Evolutionary conservation across 2,113 vertebrate genomes (phyloP).

Genomic region (Benitochromis conjunctus): DNA sequence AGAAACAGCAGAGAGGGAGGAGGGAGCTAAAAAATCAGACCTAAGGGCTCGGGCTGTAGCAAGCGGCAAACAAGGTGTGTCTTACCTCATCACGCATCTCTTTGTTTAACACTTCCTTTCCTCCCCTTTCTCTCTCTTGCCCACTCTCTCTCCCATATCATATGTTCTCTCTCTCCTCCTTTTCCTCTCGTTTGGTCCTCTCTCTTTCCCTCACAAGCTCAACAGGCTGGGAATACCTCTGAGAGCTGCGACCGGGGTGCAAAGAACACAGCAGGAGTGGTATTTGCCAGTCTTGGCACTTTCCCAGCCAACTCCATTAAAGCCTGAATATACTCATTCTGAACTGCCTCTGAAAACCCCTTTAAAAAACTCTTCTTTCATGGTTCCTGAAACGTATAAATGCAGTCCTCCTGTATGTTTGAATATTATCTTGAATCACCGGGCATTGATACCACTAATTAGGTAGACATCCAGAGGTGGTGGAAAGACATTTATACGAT

Average conservation of each 20-base stretch:
- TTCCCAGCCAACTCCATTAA: constrained; percentile 35
- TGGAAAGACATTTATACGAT: neutral
- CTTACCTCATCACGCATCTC: constrained; percentile 40
- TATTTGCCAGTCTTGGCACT: constrained; percentile 37
- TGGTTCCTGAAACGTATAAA: neutral
- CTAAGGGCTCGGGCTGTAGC: constrained; percentile 26
- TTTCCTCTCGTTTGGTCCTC: constrained; percentile 11
- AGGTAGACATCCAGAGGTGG: neutral
- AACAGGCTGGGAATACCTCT: constrained; percentile 66
- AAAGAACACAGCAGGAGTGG: constrained; percentile 64
- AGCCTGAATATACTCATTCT: constrained; percentile 9
- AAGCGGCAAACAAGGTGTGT: constrained; percentile 28
- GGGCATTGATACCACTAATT: neutral
- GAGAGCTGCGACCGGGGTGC: constrained; percentile 62
- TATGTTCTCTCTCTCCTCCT: constrained; percentile 26
- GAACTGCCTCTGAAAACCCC: neutral
- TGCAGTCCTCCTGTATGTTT: neutral
- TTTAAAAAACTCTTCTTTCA: neutral
- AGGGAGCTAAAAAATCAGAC: constrained; percentile 11
- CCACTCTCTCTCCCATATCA: constrained; percentile 15
- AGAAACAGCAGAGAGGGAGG: neutral
- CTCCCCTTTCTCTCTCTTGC: neutral
- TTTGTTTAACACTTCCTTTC: constrained; percentile 39
- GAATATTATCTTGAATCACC: neutral
- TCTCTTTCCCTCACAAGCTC: constrained; percentile 41